Evolutionary conservation across 2,113 vertebrate genomes (phyloP).

Genomic region (Macaca nemestrina): DNA sequence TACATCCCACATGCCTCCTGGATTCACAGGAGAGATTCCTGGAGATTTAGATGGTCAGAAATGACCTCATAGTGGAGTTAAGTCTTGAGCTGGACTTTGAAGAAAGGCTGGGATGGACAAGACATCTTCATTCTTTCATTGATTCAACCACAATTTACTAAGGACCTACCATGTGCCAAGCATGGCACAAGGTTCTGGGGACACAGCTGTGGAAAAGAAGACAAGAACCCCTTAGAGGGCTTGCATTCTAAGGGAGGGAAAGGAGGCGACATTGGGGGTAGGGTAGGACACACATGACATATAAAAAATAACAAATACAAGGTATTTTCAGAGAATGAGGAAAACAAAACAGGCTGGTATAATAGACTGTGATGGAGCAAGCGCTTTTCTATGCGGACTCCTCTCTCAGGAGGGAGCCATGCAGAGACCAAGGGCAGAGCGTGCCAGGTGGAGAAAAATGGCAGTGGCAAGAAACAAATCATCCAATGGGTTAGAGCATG

Average conservation of each 20-base stretch:
- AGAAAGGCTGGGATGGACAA: background rate
- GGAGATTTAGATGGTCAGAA: background rate
- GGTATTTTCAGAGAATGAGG: background rate
- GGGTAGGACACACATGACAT: background rate
- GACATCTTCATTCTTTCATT: background rate
- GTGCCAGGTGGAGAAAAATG: too few relatives aligned
- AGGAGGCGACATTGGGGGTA: accelerated
- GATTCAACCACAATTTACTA: background rate
- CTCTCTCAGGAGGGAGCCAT: background rate
- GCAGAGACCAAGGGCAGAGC: background rate
- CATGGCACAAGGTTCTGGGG: background rate
- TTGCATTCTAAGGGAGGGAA: background rate
- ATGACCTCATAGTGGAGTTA: background rate
- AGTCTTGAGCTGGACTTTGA: background rate
- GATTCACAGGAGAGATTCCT: background rate
- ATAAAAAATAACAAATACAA: background rate
- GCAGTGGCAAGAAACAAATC: background rate
- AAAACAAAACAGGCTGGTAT: background rate
- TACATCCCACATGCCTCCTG: background rate
- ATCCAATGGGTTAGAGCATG: background rate
- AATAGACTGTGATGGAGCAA: background rate
- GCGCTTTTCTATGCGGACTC: background rate
- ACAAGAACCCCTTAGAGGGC: background rate
- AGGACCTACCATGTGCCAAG: background rate
- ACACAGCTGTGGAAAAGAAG: background rate